These are phyloP conservation scores for Columba livia DNA, from an alignment of 2,113 vertebrate genomes.

Conservation along the genomic window DNA sequence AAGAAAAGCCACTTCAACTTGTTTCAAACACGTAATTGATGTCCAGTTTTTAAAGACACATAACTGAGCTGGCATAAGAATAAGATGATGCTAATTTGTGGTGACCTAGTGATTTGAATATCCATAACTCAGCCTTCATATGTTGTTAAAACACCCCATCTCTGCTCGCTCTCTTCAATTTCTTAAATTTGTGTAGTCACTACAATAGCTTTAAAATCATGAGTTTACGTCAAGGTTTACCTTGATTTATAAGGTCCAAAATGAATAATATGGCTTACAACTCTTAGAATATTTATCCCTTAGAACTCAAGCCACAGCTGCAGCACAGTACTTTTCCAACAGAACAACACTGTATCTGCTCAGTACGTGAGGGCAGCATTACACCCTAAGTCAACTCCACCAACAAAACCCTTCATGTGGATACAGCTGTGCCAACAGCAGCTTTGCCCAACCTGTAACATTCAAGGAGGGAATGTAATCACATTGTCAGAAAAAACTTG, in stretches of 20 bases:
- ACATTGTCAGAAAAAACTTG: not conserved
- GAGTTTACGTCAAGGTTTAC: not conserved
- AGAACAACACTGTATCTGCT: not conserved
- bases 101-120: not conserved
- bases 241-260: not conserved
- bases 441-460: not conserved
- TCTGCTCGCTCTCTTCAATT: not conserved
- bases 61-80: not conserved
- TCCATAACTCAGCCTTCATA: not conserved
- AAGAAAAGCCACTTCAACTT: not conserved
- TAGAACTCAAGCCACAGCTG: not conserved
- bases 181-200: not conserved
- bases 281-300: not conserved
- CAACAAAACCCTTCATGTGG: not conserved
- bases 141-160: not conserved
- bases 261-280: not conserved
- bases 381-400: not conserved
- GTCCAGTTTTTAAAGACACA: not conserved
- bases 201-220: not conserved
- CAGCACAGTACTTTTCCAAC: not conserved
- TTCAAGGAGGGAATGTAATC: not conserved
- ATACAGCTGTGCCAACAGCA: conserved; percentile 26
- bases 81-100: not conserved
- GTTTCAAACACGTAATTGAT: not conserved
- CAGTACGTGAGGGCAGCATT: not conserved